Percentiles rank a stretch among this genome's conserved stretches.
Evolutionary conservation across 2,888 invertebrate species (phyloP).

Genomic region (Coleophora deauratella): DNA sequence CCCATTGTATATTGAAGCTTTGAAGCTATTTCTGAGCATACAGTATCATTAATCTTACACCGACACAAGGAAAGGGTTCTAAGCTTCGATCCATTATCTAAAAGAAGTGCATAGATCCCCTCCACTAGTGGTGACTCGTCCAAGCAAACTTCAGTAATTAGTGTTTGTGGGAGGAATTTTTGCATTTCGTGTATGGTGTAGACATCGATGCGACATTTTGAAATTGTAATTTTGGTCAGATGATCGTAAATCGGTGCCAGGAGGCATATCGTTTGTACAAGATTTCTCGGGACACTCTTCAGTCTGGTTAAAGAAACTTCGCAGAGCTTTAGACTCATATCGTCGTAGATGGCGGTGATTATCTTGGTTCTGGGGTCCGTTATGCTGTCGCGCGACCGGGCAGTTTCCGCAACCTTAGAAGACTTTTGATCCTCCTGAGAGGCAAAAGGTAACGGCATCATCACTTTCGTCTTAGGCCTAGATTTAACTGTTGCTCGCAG

Average conservation of each 20-base stretch:
- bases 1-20: neutral
- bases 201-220: constrained; percentile 14
- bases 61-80: neutral
- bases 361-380: too few species aligned
- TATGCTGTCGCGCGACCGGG: too few species aligned
- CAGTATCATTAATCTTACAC: neutral
- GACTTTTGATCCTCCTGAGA: too few species aligned
- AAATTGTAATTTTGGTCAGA: constrained; percentile 29
- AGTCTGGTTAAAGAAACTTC: too few species aligned
- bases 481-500: too few species aligned
- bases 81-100: neutral
- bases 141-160: neutral
- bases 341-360: too few species aligned
- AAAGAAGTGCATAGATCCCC: neutral
- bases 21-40: neutral
- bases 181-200: neutral
- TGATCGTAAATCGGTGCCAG: constrained; percentile 23
- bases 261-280: constrained; percentile 32
- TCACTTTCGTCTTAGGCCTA: too few species aligned
- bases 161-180: neutral
- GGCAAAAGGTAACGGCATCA: too few species aligned
- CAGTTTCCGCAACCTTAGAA: too few species aligned
- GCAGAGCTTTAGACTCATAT: too few species aligned
- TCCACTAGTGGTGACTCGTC: neutral
- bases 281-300: constrained; percentile 19